Base-by-base conservation (phyloP, 2,888 invertebrate species). In the Bruchidius siliquastri region DNA sequence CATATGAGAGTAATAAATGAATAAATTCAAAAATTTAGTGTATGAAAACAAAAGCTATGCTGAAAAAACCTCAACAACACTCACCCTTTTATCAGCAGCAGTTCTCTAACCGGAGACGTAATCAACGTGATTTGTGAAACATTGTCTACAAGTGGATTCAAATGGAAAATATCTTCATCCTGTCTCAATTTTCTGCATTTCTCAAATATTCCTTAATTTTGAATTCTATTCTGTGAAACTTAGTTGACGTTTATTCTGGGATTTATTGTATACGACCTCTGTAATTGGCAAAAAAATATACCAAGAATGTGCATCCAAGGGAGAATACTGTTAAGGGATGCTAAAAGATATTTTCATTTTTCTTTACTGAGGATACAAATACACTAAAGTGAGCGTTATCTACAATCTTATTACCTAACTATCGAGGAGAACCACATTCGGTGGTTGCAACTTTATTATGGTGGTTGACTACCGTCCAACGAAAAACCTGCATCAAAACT, bases 251-350 rank as follows among this genome's bases (percentile, higher is more conserved):
- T 77, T 76, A 77, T 76, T 78, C 78, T 72, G 74, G 76, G 76
- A 79, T 79, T 79, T 77, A 77, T 77, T 76, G 75, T 78, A 73
- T 76, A 77, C 78, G 77, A 77, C 78, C 77, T 71, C 76, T 71
- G 76, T 79, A 80, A 80, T 80, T 80, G 80, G 79, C 79, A 78
- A 77, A 79, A 80, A 79, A 80, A 79, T 49, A 18, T 77, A 75
- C 77, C 75, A 67, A 72, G 76, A 78, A 68, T 68, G 20, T 49
- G 49, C 49, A 3, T 1, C 49, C 49, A 49, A 13, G 49, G 49
- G 6, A 49, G 26, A 2, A 26, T 26, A 26, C 18, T 79, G 79
- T 77, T 78, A 77, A 76, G 76, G 75, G 73, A 73, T 76, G 77
- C 76, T 74, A 76, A 76, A 77, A 74, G 3, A 49, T 49, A 3